Evolutionary conservation across 2,113 vertebrate genomes (phyloP).

Genomic region (Regulus satrapa): DNA sequence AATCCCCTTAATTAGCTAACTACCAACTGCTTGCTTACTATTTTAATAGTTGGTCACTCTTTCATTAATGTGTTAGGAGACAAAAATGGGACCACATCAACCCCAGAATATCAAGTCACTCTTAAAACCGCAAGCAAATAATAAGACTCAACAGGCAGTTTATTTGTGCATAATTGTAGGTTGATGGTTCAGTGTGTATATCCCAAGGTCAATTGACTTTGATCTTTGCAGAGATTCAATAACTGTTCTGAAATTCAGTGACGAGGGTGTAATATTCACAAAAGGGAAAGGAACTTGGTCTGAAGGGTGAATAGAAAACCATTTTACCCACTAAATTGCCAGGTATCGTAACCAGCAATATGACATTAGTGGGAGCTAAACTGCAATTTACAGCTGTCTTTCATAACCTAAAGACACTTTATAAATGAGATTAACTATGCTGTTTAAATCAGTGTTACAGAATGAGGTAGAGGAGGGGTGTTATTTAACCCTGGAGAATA

Average conservation of each 20-base stretch:
- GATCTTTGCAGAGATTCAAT: background rate
- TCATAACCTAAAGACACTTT: constrained; percentile 14
- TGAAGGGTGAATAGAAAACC: background rate
- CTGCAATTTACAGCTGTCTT: background rate
- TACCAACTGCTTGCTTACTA: background rate
- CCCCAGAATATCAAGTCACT: background rate
- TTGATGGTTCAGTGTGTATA: background rate
- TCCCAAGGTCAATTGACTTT: background rate
- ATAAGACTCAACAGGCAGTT: background rate
- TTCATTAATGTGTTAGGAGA: background rate
- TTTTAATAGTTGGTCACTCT: background rate
- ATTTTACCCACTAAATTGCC: background rate
- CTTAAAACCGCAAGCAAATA: background rate
- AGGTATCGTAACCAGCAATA: background rate
- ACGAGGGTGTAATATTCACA: background rate
- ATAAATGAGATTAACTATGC: background rate
- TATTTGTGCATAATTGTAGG: background rate
- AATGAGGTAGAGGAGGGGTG: background rate
- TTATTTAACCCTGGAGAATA: background rate
- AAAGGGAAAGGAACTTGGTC: background rate
- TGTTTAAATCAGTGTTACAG: background rate
- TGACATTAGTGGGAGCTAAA: background rate
- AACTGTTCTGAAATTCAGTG: background rate
- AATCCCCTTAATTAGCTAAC: background rate
- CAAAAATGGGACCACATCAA: background rate